Base-by-base conservation (phyloP, 2,113 vertebrate species). In the Nyctereutes procyonoides region DNA sequence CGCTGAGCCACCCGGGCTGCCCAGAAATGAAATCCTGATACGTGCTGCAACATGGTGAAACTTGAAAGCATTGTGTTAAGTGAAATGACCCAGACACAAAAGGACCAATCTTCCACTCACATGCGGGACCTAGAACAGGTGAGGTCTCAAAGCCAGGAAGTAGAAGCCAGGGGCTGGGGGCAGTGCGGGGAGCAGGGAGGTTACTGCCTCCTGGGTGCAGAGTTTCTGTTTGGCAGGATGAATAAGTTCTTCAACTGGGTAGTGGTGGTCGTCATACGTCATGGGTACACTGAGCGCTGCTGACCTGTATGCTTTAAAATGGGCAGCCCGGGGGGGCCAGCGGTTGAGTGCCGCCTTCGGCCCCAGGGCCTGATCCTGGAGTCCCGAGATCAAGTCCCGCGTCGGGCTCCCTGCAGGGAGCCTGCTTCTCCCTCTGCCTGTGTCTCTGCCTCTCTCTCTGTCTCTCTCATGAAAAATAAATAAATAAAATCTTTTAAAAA, bases 1-100 rank as follows among this genome's bases (percentile, higher is more conserved):
- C 43, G 43, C 43, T 43, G 43, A 7, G 7, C 43, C 43, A 43
- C 43, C 43, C 43, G 7, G 43, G 43, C 43, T 43, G 43, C 43
- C 43, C 43, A 43, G 80, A 74, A 87, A 95, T 62, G n/a, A 91
- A 69, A 83, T 71, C 88, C 90, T 55, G 71, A 83, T 58, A 83
- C 12, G n/a, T 87, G 56, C 69, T 60, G 26, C n/a, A 26, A 62
- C 53, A 58, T 16, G 48, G 10, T 53, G 43, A 90, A 79, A 79
- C 58, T 80, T 19, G 20, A 84, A 88, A 82, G 65, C 86, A n/a
- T 74, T 9, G 24, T 16, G 35, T 58, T 67, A 63, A 76, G 89
- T 85, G 67, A 91, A 93, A 71, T 38, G 53, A 93, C 51, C 48
- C 82, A 86, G 73, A 92, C 53, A 19, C 67, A 32, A 20, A 76